Base-by-base conservation (phyloP, 1,140 invertebrate species). In the Drosophila tristis region DNA sequence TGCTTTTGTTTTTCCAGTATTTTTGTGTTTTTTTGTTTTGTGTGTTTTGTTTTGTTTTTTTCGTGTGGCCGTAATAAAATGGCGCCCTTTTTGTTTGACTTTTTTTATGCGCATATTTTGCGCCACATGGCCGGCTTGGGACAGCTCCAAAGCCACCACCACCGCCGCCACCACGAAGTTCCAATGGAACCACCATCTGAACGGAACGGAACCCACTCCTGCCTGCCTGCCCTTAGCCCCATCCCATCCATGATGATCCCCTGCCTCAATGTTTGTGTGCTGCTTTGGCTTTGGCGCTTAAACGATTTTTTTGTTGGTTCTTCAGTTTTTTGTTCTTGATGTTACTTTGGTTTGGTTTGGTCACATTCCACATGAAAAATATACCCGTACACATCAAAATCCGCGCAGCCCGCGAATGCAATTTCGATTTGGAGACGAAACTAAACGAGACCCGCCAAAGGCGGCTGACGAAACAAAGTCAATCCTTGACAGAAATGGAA, bases 91-190 rank as follows among this genome's bases (percentile, higher is more conserved):
- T 78, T 77, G 73, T 64, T 78, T 66, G 65, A 87, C 82, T 86
- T 86, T 81, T 74, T 85, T 87, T 86, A 82, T 86, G 82, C 82
- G 84, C 82, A 86, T 87, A 89, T 82, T 86, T 86, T 89, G 82
- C 82, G 72, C 82, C 82, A 87, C 82, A 87, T 87, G 82, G 82
- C 82, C 81, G 67, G 49, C 72, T 42, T 29, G 62, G 66, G 73
- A 62, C 35, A 13, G 35, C 35, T 39, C 35, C 35, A 35, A 4
- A 35, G 31, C 31, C 31, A 35, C 31, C 31, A 11, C 9, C 31
- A 11, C 5, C 29, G 9, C 35, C 29, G 8, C 35, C 35, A 11
- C 35, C 35, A 13, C 35, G 35, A 35, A 35, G 31, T 35, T 35
- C 31, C 31, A 35, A 11, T 35, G 31, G 31, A 39, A 39, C 39